Conservation (phyloP, 2,113 vertebrate species). For the Eonycteris spelaea region DNA sequence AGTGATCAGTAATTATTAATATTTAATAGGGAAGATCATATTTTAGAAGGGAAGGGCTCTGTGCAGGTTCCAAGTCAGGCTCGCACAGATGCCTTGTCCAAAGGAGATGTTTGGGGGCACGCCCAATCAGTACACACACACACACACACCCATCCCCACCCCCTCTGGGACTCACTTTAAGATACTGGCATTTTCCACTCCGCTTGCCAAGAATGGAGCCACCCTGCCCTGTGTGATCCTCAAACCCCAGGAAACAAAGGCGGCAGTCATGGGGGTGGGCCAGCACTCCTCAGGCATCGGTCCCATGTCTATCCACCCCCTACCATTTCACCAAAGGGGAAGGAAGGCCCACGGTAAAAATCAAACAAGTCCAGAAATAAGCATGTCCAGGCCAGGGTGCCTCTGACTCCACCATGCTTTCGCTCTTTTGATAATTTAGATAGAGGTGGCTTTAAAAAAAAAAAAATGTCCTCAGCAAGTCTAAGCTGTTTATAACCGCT, state of each 20-base stretch:
- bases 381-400: background rate
- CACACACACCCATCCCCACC: constrained; percentile 25
- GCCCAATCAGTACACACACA: background rate
- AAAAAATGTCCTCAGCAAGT: background rate
- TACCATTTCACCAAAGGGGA: background rate
- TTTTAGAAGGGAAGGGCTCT: background rate
- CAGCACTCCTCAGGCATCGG: background rate
- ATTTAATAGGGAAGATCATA: background rate
- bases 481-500: background rate
- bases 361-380: background rate
- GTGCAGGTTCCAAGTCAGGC: background rate
- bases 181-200: constrained; percentile 72
- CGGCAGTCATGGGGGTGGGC: background rate
- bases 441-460: background rate
- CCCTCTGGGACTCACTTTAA: constrained; percentile 19
- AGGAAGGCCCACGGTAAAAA: background rate
- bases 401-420: background rate
- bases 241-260: constrained; percentile 63
- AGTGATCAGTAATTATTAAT: background rate
- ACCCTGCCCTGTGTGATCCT: constrained; percentile 39
- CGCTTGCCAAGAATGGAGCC: constrained; percentile 66
- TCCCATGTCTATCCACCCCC: background rate
- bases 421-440: background rate
- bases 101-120: constrained; percentile 17
- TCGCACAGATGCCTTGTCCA: constrained; percentile 1